phyloP scores from a whole-genome alignment of 2,888 invertebrate species.

The Andrena haemorrhoa region DNA sequence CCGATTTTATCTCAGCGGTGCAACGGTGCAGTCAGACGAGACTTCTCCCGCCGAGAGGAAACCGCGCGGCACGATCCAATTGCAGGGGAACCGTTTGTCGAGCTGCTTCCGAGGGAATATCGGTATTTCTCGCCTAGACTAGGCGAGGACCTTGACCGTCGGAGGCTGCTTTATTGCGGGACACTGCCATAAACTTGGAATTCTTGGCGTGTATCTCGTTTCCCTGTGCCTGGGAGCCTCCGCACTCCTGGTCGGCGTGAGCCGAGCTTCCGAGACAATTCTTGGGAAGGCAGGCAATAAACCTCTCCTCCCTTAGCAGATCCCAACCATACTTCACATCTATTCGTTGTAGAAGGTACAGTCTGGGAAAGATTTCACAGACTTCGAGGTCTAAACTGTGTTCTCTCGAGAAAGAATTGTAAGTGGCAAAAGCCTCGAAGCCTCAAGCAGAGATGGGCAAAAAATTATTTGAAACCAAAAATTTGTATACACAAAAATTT shows the following conservation, averaged over 20 bases:
- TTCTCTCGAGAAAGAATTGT: no score
- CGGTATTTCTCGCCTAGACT: no score
- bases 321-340: no score
- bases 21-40: slow-evolving; percentile 23
- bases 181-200: slow-evolving; percentile 6
- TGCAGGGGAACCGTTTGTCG: slow-evolving; percentile 11
- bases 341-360: no score
- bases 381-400: no score
- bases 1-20: slow-evolving; percentile 55
- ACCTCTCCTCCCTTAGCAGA: neutral
- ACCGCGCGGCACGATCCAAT: neutral
- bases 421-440: no score
- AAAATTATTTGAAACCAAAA: no score
- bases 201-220: neutral
- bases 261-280: neutral
- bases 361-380: no score
- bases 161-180: neutral
- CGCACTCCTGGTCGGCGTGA: neutral
- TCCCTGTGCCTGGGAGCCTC: neutral
- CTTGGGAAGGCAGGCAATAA: neutral
- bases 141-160: slow-evolving; percentile 4
- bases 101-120: neutral
- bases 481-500: no score
- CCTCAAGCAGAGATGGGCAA: no score
- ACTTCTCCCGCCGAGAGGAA: neutral